Conservation (phyloP, 2,888 invertebrate genomes). For the Sinotaia quadrata region DNA sequence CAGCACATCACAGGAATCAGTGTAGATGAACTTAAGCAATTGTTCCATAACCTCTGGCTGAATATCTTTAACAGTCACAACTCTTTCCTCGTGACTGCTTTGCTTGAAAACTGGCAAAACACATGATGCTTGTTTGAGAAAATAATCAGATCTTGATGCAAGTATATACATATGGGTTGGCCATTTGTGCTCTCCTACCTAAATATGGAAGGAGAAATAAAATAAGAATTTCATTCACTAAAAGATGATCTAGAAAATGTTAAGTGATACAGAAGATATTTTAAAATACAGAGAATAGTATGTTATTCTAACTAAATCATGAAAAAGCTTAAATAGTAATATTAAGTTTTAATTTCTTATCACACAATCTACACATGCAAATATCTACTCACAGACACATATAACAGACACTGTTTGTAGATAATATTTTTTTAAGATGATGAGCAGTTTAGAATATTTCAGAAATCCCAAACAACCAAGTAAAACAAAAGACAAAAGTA, state of each 20-base stretch:
- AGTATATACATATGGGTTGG: conserved; percentile 84
- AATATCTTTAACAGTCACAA: conserved; percentile 75
- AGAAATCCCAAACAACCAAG: background rate
- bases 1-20: conserved; percentile 79
- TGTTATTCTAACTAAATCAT: too few species aligned
- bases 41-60: conserved; percentile 81
- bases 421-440: too few species aligned
- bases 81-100: conserved; percentile 33
- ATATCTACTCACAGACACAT: too few species aligned
- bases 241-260: too few species aligned
- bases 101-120: conserved; percentile 8
- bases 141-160: conserved; percentile 78
- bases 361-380: too few species aligned
- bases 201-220: too few species aligned
- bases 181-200: conserved; percentile 78
- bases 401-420: too few species aligned
- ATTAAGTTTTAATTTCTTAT: too few species aligned
- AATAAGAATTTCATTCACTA: too few species aligned
- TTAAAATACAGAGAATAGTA: too few species aligned
- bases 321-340: too few species aligned
- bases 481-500: background rate
- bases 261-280: too few species aligned
- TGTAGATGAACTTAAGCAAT: conserved; percentile 79
- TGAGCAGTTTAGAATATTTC: background rate
- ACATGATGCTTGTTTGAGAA: conserved; percentile 70